Evolutionary conservation across 2,888 invertebrate species (phyloP).

Genomic region (Platynereis dumerilii): DNA sequence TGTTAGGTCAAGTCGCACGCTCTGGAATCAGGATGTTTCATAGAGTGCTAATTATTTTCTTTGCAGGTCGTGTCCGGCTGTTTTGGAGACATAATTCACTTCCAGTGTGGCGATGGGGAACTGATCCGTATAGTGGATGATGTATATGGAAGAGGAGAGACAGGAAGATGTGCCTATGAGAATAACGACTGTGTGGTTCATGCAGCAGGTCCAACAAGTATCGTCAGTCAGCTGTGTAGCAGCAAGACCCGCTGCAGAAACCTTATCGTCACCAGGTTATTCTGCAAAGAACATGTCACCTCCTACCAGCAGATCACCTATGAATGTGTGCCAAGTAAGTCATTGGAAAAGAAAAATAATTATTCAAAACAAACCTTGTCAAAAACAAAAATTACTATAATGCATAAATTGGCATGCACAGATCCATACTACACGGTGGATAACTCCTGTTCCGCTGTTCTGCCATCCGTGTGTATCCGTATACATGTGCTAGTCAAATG

Average conservation of each 20-base stretch:
- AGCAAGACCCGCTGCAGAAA: conserved; percentile 23
- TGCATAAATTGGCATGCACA: not conserved
- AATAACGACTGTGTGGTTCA: conserved; percentile 13
- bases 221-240: conserved; percentile 21
- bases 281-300: conserved; percentile 20
- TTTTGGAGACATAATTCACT: conserved; percentile 22
- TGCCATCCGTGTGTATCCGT: no score
- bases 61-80: conserved; percentile 19
- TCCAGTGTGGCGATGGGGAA: conserved; percentile 22
- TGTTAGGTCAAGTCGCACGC: no score
- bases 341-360: not conserved
- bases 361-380: not conserved
- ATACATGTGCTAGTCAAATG: no score
- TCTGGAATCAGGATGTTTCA: no score
- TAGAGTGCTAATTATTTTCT: no score
- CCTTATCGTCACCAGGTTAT: conserved; percentile 18
- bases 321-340: conserved; percentile 20
- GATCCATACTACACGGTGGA: not conserved
- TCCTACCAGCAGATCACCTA: conserved; percentile 21
- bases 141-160: conserved; percentile 11
- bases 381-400: not conserved
- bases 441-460: no score
- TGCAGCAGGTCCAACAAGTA: conserved; percentile 18
- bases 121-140: conserved; percentile 18
- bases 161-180: conserved; percentile 15